These are phyloP conservation scores for Sinopyrophorus schimmeli DNA, from an alignment of 2,888 invertebrate genomes.

Conservation along the genomic window DNA sequence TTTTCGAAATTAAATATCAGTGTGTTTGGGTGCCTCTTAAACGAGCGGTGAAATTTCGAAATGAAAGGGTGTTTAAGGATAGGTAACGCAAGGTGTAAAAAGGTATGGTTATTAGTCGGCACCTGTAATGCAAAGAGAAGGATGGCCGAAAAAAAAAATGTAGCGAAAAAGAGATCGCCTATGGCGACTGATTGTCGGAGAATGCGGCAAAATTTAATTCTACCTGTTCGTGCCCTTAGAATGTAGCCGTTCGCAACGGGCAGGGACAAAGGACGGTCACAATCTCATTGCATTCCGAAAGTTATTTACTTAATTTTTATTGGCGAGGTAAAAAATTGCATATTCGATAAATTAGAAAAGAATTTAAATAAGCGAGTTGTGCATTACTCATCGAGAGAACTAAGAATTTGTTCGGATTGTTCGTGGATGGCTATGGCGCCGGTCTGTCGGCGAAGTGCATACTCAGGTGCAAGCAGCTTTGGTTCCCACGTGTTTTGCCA, in stretches of 20 bases:
- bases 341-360: too few species aligned
- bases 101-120: slow-evolving; percentile 50
- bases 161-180: slow-evolving; percentile 42
- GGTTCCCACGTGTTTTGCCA: slow-evolving; percentile 54
- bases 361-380: background rate
- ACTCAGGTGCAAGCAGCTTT: slow-evolving; percentile 68
- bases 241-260: too few species aligned
- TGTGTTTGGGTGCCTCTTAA: too few species aligned
- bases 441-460: slow-evolving; percentile 66
- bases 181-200: slow-evolving; percentile 55
- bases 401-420: slow-evolving; percentile 31
- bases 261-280: too few species aligned
- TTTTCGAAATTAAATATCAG: too few species aligned
- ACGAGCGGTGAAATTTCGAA: too few species aligned
- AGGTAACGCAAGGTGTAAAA: slow-evolving; percentile 51
- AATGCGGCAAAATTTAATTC: slow-evolving; percentile 54
- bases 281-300: slow-evolving; percentile 17
- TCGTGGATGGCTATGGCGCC: slow-evolving; percentile 58
- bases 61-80: slow-evolving; percentile 48
- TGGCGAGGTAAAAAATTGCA: too few species aligned
- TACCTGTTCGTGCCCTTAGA: slow-evolving; percentile 48
- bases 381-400: too few species aligned
- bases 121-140: slow-evolving; percentile 42
- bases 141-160: slow-evolving; percentile 32
- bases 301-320: too few species aligned